Evolutionary conservation across 2,113 vertebrate species (phyloP).

Genomic region (Prionailurus viverrinus): DNA sequence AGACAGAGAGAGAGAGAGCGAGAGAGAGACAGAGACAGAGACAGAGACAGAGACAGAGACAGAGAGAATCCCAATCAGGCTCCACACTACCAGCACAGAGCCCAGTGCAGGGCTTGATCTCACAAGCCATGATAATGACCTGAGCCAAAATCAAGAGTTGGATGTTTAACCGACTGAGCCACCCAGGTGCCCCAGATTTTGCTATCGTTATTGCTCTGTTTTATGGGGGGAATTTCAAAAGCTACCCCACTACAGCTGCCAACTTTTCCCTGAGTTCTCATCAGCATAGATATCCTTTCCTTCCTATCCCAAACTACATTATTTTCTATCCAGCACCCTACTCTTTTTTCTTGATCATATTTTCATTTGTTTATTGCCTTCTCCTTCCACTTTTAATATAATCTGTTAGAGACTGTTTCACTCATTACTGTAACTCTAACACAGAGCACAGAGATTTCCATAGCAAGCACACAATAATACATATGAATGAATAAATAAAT

Average conservation of each 20-base stretch:
- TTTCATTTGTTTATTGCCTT: neutral
- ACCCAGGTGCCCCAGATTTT: neutral
- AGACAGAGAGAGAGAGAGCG: too few relatives aligned
- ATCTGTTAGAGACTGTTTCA: neutral
- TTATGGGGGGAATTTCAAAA: conserved; percentile 28
- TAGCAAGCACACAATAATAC: neutral
- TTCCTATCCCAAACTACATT: neutral
- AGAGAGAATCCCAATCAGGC: too few relatives aligned
- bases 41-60: too few relatives aligned
- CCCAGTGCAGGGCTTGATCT: too few relatives aligned
- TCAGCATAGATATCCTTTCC: neutral
- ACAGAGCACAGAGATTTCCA: neutral
- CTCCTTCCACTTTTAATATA: conserved; percentile 5
- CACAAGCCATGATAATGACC: too few relatives aligned
- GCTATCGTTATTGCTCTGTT: neutral
- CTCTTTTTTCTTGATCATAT: neutral
- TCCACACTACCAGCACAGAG: too few relatives aligned
- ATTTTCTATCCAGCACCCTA: neutral
- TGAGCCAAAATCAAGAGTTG: too few relatives aligned
- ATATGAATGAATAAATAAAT: neutral
- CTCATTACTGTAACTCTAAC: neutral
- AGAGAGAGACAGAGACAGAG: too few relatives aligned
- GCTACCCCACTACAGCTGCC: neutral
- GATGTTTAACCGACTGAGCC: too few relatives aligned
- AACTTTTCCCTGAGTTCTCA: neutral